Evolutionary conservation across 1,140 invertebrate genomes (phyloP).

Genomic region (Halictus rubicundus): DNA sequence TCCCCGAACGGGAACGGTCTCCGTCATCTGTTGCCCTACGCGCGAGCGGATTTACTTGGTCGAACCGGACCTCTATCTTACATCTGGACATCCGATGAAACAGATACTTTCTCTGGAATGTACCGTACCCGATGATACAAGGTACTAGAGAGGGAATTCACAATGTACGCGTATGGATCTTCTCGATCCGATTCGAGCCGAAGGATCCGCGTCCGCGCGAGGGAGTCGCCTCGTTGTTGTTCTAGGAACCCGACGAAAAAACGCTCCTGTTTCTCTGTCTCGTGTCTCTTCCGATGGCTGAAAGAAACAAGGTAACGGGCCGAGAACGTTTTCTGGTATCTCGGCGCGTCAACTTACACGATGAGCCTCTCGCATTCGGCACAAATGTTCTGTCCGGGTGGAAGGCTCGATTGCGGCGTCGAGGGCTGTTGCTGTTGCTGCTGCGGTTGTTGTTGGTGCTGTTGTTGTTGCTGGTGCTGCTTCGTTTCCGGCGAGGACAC

Average conservation of each 20-base stretch:
- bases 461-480: constrained; percentile 70
- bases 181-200: not conserved
- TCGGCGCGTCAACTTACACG: constrained; percentile 88
- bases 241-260: constrained; percentile 2
- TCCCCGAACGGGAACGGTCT: constrained; percentile 10
- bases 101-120: too few relatives aligned
- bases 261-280: constrained; percentile 27
- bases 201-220: constrained; percentile 1
- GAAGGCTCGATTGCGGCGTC: constrained; percentile 84
- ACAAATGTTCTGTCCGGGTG: constrained; percentile 94
- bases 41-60: not conserved
- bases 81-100: not conserved
- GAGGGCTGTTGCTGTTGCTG: constrained; percentile 62
- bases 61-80: not conserved
- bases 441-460: not conserved
- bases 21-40: constrained; percentile 18
- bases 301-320: constrained; percentile 35
- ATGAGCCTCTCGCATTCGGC: constrained; percentile 95
- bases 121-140: too few relatives aligned
- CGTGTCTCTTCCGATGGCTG: constrained; percentile 26
- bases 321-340: not conserved
- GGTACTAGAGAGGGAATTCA: too few relatives aligned
- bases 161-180: too few relatives aligned
- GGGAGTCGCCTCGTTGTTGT: not conserved
- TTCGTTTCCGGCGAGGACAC: constrained; percentile 86